Base-by-base conservation (phyloP, 2,113 vertebrate genomes). In the Aptenodytes patagonicus region DNA sequence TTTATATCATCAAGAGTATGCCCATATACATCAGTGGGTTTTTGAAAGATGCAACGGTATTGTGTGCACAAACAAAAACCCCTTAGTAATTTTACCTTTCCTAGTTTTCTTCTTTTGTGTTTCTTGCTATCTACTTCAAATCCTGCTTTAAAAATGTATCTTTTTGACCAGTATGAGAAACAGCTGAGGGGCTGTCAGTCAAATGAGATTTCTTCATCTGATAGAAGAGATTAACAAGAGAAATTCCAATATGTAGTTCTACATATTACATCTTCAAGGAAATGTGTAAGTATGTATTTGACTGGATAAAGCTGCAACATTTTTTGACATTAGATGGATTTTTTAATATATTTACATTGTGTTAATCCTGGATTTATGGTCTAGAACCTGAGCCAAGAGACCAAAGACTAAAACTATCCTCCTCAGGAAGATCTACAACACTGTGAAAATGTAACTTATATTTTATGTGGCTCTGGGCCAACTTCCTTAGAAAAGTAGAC, bases 21-120 rank as follows among this genome's bases (percentile, higher is more conserved):
- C 11, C 16, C 13, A 14, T 46, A 38, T 83, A 36, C 9, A 7
- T 29, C 21, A 40, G 20, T 52, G 24, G 4, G 8, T 34, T 79
- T 84, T 75, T 84, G 36, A 82, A 73, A 82, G 34, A 32, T 76
- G 8, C 34, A 65, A 32, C 14, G 40, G 5, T 79, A 66, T 44
- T 69, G 24, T 4, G 1, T 1, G 2, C 25, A 34, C 85, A 21
- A 90, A 65, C 10, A n/a, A 47, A 49, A 5, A 0, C 1, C 7
- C 2, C 7, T 28, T 28, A 31, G 13, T 65, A 68, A 42, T 78
- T 40, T 25, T 46, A n/a, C 3, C 3, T 68, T 82, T 87, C 8
- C 24, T 44, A 36, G 19, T 34, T 95, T 60, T 79, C 7, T 68
- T 85, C 4, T 9, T 65, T 46, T 65, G 6, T 61, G 10, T 80